These are phyloP conservation scores for Cherax quadricarinatus DNA, from an alignment of 1,140 invertebrate genomes.

Conservation along the genomic window DNA sequence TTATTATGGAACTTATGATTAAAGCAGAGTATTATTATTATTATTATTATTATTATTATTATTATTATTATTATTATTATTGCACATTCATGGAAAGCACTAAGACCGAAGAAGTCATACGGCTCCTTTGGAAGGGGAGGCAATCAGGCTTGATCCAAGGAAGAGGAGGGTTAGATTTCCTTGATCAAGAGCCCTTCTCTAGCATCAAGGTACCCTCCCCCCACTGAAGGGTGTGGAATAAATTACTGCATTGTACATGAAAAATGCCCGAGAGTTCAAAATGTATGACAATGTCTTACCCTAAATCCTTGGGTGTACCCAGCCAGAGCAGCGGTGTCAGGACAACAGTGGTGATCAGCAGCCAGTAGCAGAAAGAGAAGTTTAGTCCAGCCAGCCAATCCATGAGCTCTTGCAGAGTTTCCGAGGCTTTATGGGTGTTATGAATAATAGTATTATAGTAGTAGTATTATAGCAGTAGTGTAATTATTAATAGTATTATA, in stretches of 20 bases:
- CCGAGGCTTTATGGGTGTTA: slow-evolving; percentile 4
- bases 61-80: no score
- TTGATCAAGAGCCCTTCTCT: no score
- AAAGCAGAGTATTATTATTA: no score
- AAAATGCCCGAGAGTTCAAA: neutral
- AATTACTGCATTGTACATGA: no score
- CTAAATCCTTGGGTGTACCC: slow-evolving; percentile 57
- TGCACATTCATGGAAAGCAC: no score
- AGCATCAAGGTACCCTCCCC: neutral
- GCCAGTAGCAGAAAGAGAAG: slow-evolving; percentile 52
- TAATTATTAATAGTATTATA: neutral
- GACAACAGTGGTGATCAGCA: slow-evolving; percentile 19
- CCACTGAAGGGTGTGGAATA: neutral
- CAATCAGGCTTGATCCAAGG: no score
- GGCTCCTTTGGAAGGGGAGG: no score
- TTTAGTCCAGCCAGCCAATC: neutral
- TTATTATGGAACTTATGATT: no score
- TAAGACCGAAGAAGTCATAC: no score
- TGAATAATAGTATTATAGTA: no score
- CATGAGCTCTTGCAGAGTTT: slow-evolving; percentile 32
- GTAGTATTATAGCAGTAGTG: neutral
- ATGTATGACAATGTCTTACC: neutral
- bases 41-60: no score
- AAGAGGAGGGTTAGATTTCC: no score
- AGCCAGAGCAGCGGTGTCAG: slow-evolving; percentile 27